Base-by-base conservation (phyloP, 2,888 invertebrate species). In the Epinotia nisella region DNA sequence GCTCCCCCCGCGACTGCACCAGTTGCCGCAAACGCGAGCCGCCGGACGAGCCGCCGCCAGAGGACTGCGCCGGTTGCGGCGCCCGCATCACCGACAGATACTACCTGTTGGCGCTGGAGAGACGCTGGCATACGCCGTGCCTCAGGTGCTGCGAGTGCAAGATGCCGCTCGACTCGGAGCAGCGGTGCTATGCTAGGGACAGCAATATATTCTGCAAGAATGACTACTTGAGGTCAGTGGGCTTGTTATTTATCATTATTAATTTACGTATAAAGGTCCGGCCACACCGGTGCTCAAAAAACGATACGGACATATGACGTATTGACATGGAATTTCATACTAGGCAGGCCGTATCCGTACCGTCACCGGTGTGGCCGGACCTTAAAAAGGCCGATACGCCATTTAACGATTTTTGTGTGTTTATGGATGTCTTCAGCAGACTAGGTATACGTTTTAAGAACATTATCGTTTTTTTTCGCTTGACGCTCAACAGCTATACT, bases 181-280 rank as follows among this genome's bases (percentile, higher is more conserved):
- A 97, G 86, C 96, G 98, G 79, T 99, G 98, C 92, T 99, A 98
- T 90, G 96, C 98, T 78, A 95, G 98, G 79, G 98, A 98, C 88
- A 98, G 98, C 82, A 97, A 97, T 87, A 98, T 98, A 83, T 98
- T 98, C 93, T 99, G 99, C 95, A 98, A 98, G 94, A 97, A 97
- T 87, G 98, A 99, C 93, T 99, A 99, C 93, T 97, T 98, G 94
- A 96, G 98, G 99, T 99, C 87, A 96, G 97, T 94, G 17, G 29
- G 5, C n/a, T 41, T 49, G 4, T 15, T 49, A n/a, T n/a, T 49
- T 49, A 7, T 49, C 49, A n/a, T n/a, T n/a, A 49, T 41, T 41
- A 41, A 41, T 10, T 41, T 3, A 3, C 19, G 21, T 24, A n/a
- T n/a, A n/a, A n/a, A n/a, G n/a, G n/a, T n/a, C n/a, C n/a, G n/a